Conservation (phyloP, 1,140 invertebrate genomes). For the Drosophila kurseongensis region DNA sequence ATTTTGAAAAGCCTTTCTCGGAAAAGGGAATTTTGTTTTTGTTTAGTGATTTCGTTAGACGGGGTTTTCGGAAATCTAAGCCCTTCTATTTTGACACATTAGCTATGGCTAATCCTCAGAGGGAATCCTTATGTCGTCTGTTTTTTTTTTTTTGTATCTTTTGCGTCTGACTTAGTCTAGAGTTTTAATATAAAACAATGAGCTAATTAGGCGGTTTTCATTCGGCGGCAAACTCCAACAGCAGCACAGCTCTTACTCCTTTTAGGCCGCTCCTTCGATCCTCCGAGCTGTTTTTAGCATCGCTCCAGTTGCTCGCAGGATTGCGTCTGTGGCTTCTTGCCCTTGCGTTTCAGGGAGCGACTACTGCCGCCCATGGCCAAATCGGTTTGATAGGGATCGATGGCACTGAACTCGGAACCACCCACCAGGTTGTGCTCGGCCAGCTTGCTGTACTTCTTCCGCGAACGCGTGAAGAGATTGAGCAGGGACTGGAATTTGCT, state of each 20-base stretch:
- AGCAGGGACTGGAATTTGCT: constrained; percentile 59
- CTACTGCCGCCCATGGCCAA: constrained; percentile 8
- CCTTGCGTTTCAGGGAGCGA: constrained; percentile 47
- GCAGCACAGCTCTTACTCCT: constrained; percentile 9
- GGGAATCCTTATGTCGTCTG: constrained; percentile 9
- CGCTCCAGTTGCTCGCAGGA: constrained; percentile 81
- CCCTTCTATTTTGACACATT: background rate
- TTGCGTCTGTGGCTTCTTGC: constrained; percentile 71
- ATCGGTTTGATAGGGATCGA: constrained; percentile 61
- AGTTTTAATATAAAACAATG: constrained; percentile 83
- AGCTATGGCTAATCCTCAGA: background rate
- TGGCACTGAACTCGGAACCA: constrained; percentile 52
- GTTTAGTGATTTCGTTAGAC: constrained; percentile 13
- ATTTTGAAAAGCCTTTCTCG: background rate
- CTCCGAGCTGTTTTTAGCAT: constrained; percentile 15
- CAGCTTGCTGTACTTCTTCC: constrained; percentile 77
- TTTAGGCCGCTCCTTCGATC: background rate
- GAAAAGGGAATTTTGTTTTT: background rate
- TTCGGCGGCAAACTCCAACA: constrained; percentile 30
- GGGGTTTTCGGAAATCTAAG: background rate
- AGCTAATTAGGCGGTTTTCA: constrained; percentile 24
- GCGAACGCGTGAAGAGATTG: constrained; percentile 65
- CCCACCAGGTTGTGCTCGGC: constrained; percentile 54
- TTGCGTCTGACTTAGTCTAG: constrained; percentile 44
- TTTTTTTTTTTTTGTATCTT: background rate